Base-by-base conservation (phyloP, 2,888 invertebrate species). In the Caenorhabditis sp. region DNA sequence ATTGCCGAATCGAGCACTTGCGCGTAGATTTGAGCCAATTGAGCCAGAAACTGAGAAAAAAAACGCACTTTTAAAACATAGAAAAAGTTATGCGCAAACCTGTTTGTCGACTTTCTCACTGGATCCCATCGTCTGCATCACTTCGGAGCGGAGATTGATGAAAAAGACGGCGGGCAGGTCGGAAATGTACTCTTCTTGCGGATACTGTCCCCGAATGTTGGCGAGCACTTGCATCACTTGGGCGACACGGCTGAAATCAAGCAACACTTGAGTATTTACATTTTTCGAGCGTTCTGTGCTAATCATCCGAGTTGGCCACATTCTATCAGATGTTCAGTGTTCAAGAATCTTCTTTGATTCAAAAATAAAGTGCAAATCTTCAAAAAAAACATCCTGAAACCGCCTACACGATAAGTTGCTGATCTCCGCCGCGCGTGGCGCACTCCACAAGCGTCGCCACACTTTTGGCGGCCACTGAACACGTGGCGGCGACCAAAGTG, bases 91-190 rank as follows among this genome's bases (percentile, higher is more conserved):
- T n/a, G n/a, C n/a, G n/a, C n/a, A n/a, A n/a, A n/a, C 37, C 41
- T 41, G 53, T 8, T 52, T 39, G 17, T 63, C 26, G 3, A 63
- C 9, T 24, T 43, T 52, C 1, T 13, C n/a, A 26, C 30, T 22
- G 1, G 46, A 56, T 13, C 27, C 37, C 4, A 37, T 17, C 2
- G 26, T 45, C 30, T 52, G 32, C 58, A 76, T 68, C 11, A 70
- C 11, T 43, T 81, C 78, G 37, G 80, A 82, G 13, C 85, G 53
- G 7, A 86, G 63, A 0, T 74, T 48, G 9, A 79, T 75, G 73
- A 82, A 85, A 63, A 83, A 86, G 2, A 66, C 65, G 11, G 82
- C 61, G 2, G 86, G 83, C 15, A 83, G 50, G 32, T 86, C 86
- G 13, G 85, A 85, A 15, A 86, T 71, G 27, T 70, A 39, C 30